phyloP scores from a whole-genome alignment of 1,140 invertebrate genomes.

The Formica exsecta region DNA sequence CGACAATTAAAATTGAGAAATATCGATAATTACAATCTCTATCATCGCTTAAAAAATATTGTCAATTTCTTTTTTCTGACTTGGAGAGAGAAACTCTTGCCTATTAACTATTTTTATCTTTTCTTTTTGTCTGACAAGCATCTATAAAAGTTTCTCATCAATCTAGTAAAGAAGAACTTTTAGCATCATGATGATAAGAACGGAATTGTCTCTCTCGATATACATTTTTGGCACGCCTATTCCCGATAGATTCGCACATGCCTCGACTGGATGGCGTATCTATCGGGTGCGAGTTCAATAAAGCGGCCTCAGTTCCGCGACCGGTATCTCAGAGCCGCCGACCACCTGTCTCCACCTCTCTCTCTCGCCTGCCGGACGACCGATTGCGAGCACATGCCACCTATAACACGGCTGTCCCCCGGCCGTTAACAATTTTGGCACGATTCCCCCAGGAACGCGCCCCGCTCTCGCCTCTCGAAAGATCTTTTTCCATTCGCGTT shows the following conservation, averaged over 20 bases:
- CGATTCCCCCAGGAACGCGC: conserved; percentile 63
- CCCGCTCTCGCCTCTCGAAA: conserved; percentile 37
- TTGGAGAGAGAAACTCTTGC: background rate
- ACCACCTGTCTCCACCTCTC: conserved; percentile 71
- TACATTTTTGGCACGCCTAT: conserved; percentile 14
- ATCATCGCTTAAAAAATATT: background rate
- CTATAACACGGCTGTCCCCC: conserved; percentile 72
- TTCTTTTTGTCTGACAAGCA: background rate
- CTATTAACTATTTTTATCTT: too few relatives aligned
- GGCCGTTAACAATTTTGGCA: conserved; percentile 77
- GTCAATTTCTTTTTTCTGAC: background rate
- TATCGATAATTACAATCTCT: background rate
- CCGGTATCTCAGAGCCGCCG: conserved; percentile 71
- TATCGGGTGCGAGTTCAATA: conserved; percentile 68
- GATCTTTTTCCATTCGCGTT: conserved; percentile 59
- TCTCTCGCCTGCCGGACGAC: conserved; percentile 49
- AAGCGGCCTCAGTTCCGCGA: conserved; percentile 63
- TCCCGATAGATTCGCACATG: conserved; percentile 57
- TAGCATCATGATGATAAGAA: conserved; percentile 17
- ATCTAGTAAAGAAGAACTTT: conserved; percentile 5
- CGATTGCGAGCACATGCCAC: conserved; percentile 75
- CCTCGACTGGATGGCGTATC: conserved; percentile 46
- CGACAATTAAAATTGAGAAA: conserved; percentile 20
- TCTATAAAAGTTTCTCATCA: background rate
- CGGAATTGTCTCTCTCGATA: conserved; percentile 31